phyloP scores from a whole-genome alignment of 2,797 vertebrate species.

The Liasis olivaceus region DNA sequence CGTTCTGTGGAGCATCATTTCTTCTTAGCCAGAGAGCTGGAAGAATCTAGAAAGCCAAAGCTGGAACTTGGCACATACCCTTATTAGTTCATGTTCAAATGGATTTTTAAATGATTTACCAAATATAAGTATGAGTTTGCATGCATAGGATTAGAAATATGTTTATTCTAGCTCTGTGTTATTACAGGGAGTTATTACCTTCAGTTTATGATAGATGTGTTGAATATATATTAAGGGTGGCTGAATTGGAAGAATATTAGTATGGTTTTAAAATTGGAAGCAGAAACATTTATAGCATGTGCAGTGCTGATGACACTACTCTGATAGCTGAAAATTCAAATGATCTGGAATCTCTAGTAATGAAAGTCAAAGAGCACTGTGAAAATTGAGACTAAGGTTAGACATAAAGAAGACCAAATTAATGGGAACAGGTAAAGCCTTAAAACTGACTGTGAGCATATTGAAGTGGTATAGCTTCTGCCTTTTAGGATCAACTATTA shows the following conservation, averaged over 20 bases:
- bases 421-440: neutral
- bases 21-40: neutral
- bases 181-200: neutral
- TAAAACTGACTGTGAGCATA: neutral
- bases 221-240: neutral
- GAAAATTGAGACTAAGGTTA: neutral
- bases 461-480: neutral
- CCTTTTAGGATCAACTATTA: neutral
- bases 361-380: neutral
- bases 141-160: neutral
- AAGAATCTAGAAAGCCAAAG: neutral
- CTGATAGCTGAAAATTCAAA: neutral
- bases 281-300: neutral
- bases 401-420: neutral
- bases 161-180: neutral
- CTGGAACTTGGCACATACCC: neutral
- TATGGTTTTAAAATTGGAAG: neutral
- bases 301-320: neutral
- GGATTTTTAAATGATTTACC: neutral
- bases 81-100: neutral
- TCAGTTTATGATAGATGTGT: neutral
- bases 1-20: neutral
- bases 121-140: neutral
- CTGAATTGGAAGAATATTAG: neutral
- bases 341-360: neutral